Evolutionary conservation across 2,888 invertebrate species (phyloP).

Genomic region (Orthonychiurus folsomi): DNA sequence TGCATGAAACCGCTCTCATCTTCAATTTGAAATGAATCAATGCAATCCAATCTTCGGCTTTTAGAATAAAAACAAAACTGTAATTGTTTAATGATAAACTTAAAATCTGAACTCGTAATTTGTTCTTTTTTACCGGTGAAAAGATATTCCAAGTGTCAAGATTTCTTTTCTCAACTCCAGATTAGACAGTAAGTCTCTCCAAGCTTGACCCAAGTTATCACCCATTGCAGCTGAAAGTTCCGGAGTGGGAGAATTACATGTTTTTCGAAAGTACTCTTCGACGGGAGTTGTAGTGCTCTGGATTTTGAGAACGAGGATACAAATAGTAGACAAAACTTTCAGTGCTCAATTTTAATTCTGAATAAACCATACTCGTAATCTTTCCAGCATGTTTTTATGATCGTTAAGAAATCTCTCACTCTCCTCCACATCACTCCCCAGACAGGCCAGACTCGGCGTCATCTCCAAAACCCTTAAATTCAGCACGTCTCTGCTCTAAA

Average conservation of each 20-base stretch:
- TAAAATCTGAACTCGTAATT: no score
- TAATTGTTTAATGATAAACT: no score
- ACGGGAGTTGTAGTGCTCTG: conserved; percentile 80
- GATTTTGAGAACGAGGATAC: conserved; percentile 30
- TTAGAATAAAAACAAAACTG: no score
- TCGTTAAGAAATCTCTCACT: conserved; percentile 63
- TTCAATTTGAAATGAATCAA: background rate
- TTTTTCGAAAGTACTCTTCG: conserved; percentile 71
- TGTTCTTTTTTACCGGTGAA: no score
- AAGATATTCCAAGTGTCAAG: conserved; percentile 66
- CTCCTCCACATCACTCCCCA: conserved; percentile 65
- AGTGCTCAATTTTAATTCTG: background rate
- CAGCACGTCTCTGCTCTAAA: conserved; percentile 68
- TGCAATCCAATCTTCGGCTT: background rate
- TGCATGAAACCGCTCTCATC: background rate
- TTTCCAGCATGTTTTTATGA: conserved; percentile 70
- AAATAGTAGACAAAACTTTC: background rate
- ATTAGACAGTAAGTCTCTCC: conserved; percentile 72
- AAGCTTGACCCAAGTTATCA: conserved; percentile 61
- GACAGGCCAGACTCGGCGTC: conserved; percentile 68
- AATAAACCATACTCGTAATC: conserved; percentile 75
- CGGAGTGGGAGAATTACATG: conserved; percentile 69
- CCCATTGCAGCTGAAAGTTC: conserved; percentile 83
- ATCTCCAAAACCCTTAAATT: conserved; percentile 75
- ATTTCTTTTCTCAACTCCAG: conserved; percentile 67